Percentiles rank a stretch among this genome's conserved stretches.
These are phyloP conservation scores for Corythoichthys intestinalis DNA, from an alignment of 2,113 vertebrate genomes.

Conservation along the genomic window DNA sequence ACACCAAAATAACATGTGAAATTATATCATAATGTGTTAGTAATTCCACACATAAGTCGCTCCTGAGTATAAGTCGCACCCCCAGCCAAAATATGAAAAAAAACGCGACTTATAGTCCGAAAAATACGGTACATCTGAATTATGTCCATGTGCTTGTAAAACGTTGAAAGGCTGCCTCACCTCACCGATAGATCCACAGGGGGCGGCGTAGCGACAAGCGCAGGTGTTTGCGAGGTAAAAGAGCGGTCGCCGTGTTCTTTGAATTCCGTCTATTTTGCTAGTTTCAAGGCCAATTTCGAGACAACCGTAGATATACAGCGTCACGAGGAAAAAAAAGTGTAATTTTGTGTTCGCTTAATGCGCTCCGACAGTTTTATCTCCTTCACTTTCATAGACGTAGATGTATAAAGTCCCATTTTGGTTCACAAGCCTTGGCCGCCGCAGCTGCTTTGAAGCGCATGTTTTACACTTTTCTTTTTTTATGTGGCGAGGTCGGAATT, in stretches of 20 bases:
- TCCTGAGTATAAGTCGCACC: too few relatives aligned
- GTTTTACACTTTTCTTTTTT: constrained; percentile 10
- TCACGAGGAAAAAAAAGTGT: neutral
- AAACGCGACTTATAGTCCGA: too few relatives aligned
- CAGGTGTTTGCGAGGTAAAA: constrained; percentile 33
- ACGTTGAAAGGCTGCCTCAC: constrained; percentile 22
- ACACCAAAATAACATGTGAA: too few relatives aligned
- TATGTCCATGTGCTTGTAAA: constrained; percentile 56
- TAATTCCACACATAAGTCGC: too few relatives aligned
- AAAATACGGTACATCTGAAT: constrained; percentile 9
- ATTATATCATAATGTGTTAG: too few relatives aligned
- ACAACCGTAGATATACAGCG: neutral
- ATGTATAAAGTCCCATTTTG: neutral
- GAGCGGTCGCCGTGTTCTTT: constrained; percentile 33
- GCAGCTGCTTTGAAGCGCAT: constrained; percentile 35
- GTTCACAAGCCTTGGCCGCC: neutral
- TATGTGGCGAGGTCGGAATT: constrained; percentile 38
- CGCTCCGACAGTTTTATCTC: neutral
- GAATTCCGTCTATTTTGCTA: neutral
- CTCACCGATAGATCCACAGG: constrained; percentile 46
- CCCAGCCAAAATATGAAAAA: too few relatives aligned
- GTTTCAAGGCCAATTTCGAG: neutral
- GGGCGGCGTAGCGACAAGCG: constrained; percentile 31
- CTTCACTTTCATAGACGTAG: neutral
- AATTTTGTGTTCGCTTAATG: neutral